A percentile compares a stretch with the other conserved stretches of the same genome.
phyloP scores from a whole-genome alignment of 2,888 invertebrate genomes.

The Macrophya annulata region DNA sequence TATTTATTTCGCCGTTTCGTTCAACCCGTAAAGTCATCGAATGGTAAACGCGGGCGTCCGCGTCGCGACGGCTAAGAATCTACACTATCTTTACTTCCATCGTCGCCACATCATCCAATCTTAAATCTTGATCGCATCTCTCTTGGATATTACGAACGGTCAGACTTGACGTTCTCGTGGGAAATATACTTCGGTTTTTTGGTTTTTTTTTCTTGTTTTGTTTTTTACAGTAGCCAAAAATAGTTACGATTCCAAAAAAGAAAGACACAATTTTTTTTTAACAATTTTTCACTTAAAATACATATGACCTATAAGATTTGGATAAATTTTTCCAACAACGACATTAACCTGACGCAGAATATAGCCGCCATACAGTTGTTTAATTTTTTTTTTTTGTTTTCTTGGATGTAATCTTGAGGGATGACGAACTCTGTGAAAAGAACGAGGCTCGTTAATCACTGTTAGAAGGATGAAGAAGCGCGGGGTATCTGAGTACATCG shows the following conservation, averaged over 20 bases:
- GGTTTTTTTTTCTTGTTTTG: not conserved
- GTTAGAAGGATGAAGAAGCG: slow-evolving; percentile 4
- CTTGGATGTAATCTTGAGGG: not conserved
- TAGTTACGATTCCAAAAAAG: not conserved
- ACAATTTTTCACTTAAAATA: too few relatives aligned
- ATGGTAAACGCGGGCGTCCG: slow-evolving; percentile 3
- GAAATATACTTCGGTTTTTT: too few relatives aligned
- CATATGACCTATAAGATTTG: too few relatives aligned
- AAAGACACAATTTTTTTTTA: not conserved
- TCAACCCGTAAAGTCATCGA: not conserved
- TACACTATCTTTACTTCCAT: slow-evolving; percentile 13
- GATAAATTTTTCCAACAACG: not conserved
- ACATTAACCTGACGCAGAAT: too few relatives aligned
- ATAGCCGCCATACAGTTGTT: too few relatives aligned
- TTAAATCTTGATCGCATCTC: slow-evolving; percentile 32
- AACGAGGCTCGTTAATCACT: slow-evolving; percentile 18
- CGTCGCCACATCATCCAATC: slow-evolving; percentile 29
- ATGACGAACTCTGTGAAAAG: not conserved
- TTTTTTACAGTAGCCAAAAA: slow-evolving; percentile 29
- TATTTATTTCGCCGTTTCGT: not conserved
- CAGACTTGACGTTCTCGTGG: slow-evolving; percentile 16
- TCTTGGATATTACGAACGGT: slow-evolving; percentile 30
- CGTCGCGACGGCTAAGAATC: slow-evolving; percentile 49
- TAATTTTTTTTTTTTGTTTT: not conserved
- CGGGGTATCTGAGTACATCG: not conserved